phyloP scores from a whole-genome alignment of 2,113 vertebrate genomes.

The Sorex araneus region DNA sequence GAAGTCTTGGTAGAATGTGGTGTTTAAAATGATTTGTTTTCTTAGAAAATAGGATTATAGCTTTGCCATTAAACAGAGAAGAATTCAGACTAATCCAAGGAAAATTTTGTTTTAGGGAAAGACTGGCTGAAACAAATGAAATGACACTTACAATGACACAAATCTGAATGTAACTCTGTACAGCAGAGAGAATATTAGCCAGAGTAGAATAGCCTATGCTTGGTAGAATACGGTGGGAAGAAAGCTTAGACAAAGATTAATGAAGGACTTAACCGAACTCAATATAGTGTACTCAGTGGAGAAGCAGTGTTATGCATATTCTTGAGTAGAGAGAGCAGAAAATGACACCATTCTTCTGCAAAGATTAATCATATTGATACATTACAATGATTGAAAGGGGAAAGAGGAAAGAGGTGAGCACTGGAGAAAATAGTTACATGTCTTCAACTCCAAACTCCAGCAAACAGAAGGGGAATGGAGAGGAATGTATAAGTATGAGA shows the following conservation, averaged over 20 bases:
- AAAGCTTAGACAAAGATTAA: neutral
- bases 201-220: neutral
- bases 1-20: neutral
- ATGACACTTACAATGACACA: neutral
- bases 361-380: conserved; percentile 54
- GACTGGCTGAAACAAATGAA: neutral
- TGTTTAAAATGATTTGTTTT: neutral
- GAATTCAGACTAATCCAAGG: neutral
- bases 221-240: fast-evolving
- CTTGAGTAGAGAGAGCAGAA: neutral
- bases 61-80: neutral
- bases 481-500: conserved; percentile 27
- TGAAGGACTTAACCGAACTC: neutral
- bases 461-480: neutral
- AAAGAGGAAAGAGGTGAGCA: conserved; percentile 1
- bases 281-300: neutral
- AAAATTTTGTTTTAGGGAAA: neutral
- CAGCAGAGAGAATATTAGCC: neutral
- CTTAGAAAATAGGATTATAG: neutral
- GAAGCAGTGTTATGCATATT: neutral
- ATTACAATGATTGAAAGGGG: conserved; percentile 49
- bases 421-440: conserved; percentile 19
- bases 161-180: neutral
- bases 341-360: conserved; percentile 37
- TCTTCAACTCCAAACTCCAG: conserved; percentile 1